A percentile compares a stretch with the other conserved stretches of the same genome.
phyloP scores from a whole-genome alignment of 2,888 invertebrate species.

The Druceiella hillmani region DNA sequence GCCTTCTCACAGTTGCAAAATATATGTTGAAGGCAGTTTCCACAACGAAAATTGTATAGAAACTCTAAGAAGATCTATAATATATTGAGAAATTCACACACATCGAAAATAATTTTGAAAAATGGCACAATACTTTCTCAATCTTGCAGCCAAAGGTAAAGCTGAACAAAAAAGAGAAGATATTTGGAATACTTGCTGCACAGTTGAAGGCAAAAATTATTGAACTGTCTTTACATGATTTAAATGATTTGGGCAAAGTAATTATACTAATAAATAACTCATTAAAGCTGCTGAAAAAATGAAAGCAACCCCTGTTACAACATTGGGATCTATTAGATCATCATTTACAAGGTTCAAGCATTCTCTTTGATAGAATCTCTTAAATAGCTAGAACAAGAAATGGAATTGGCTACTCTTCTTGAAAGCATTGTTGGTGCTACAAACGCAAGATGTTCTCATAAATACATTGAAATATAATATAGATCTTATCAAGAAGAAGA shows the following conservation, averaged over 20 bases:
- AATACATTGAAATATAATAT: conserved; percentile 39
- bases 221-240: conserved; percentile 12
- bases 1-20: conserved; percentile 31
- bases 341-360: conserved; percentile 29
- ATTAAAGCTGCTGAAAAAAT: conserved; percentile 30
- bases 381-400: conserved; percentile 31
- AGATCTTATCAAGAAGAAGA: conserved; percentile 27
- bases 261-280: conserved; percentile 12
- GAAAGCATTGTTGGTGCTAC: conserved; percentile 32
- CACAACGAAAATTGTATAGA: conserved; percentile 31
- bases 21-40: conserved; percentile 30
- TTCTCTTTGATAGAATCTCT: conserved; percentile 29
- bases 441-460: conserved; percentile 31
- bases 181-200: conserved; percentile 31
- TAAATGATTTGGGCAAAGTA: conserved; percentile 25
- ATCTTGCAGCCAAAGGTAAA: conserved; percentile 29
- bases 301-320: conserved; percentile 31
- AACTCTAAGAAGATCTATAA: conserved; percentile 30
- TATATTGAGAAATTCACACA: conserved; percentile 26
- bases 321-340: conserved; percentile 29
- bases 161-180: conserved; percentile 27
- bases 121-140: conserved; percentile 23
- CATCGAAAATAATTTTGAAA: conserved; percentile 32
- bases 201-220: background rate
- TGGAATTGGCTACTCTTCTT: conserved; percentile 36